Evolutionary conservation across 1,140 invertebrate species (phyloP), one percentile per base, ranked within the genome.

Genomic region (Rhopalosiphum padi): DNA sequence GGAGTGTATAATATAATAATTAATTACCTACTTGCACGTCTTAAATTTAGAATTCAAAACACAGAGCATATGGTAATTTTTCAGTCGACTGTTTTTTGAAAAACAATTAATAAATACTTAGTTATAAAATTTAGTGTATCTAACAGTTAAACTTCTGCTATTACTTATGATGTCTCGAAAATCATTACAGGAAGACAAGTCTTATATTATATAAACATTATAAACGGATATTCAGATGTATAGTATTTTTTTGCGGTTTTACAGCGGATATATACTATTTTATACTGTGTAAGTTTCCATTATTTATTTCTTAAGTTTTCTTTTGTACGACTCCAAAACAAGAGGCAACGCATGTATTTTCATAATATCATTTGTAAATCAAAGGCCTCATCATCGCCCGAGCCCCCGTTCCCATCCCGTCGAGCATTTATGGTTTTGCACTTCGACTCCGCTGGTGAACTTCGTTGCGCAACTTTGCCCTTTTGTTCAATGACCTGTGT

Each of bases 221-320:
- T 21, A 35, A 77, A 77, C 30, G 60, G 60, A 77, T 77, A 77
- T 77, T n/a, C n/a, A 77, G 60, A 68, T n/a, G 5, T n/a, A 18
- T 77, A n/a, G 60, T 77, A 23, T 77, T n/a, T 68, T 68, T 77
- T 77, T n/a, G n/a, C n/a, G n/a, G 60, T 77, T 60, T 30, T 77
- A 77, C 21, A n/a, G n/a, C 15, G 60, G n/a, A 1, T 77, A 18
- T 18, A 77, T 5, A 18, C n/a, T 77, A 60, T 25, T 15, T 51
- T 77, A 18, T 15, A n/a, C 1, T 18, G n/a, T n/a, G 18, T 35
- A 43, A 86, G 83, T 86, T 86, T 86, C 9, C 23, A 23, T 43
- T 86, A 86, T 86, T 86, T 86, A 46, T 86, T n/a, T 86, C 37
- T 86, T 48, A 86, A 86, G 85, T 86, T 86, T 86, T 86, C 85